A percentile compares a stretch with the other conserved stretches of the same genome.
Conservation (phyloP, 2,888 invertebrate species). For the Monopis laevigella region DNA sequence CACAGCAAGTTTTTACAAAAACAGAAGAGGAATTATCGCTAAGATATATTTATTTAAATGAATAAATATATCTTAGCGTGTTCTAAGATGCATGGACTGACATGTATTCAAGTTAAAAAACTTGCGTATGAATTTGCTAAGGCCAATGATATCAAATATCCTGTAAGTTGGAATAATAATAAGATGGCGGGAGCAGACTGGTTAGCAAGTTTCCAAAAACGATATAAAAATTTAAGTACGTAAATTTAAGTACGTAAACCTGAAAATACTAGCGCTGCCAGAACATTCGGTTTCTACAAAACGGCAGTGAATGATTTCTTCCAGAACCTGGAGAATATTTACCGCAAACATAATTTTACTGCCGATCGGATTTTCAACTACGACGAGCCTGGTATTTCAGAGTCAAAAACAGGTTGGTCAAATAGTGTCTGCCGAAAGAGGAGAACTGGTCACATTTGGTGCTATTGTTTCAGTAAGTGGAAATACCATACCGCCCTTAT, state of each 20-base stretch:
- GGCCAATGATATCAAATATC: constrained; percentile 13
- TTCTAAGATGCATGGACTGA: constrained; percentile 18
- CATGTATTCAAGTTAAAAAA: constrained; percentile 16
- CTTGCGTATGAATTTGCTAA: constrained; percentile 17
- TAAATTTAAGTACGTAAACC: constrained; percentile 1
- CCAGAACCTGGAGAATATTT: constrained; percentile 5
- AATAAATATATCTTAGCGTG: constrained; percentile 15
- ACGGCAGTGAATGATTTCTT: constrained; percentile 9
- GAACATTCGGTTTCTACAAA: constrained; percentile 10
- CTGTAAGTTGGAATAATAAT: constrained; percentile 11
- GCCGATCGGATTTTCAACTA: constrained; percentile 9
- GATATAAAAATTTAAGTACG: constrained; percentile 11
- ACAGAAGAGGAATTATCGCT: constrained; percentile 15
- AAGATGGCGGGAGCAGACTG: constrained; percentile 6
- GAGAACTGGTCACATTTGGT: constrained; percentile 25
- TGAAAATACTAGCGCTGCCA: constrained; percentile 9
- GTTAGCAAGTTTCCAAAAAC: constrained; percentile 1
- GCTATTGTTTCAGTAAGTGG: constrained; percentile 23
- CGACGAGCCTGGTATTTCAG: constrained; percentile 11
- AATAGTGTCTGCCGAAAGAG: constrained; percentile 23
- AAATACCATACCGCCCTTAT: constrained; percentile 23
- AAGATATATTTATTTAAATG: too few relatives aligned
- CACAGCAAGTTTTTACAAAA: constrained; percentile 15
- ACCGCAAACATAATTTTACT: constrained; percentile 4
- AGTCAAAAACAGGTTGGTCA: constrained; percentile 22